These are phyloP conservation scores for Bubo bubo DNA, from an alignment of 2,113 vertebrate genomes.

Conservation along the genomic window DNA sequence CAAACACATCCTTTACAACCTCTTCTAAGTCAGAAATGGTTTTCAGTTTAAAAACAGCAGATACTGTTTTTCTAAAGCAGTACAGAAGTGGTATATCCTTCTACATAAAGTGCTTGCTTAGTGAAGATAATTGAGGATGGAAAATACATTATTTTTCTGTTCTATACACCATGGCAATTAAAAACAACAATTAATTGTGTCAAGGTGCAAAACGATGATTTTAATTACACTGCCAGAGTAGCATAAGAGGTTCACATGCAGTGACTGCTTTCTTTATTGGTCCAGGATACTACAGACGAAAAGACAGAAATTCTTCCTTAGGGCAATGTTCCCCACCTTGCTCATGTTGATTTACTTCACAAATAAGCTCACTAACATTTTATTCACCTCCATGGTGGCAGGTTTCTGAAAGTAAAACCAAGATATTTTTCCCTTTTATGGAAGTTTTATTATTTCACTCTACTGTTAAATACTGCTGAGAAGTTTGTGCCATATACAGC, in stretches of 20 bases:
- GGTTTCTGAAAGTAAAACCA: background rate
- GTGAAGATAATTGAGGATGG: background rate
- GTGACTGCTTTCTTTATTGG: background rate
- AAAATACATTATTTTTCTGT: slow-evolving; percentile 10
- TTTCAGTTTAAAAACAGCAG: slow-evolving; percentile 20
- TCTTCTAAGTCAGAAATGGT: slow-evolving; percentile 11
- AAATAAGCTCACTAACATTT: slow-evolving; percentile 4
- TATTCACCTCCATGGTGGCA: background rate
- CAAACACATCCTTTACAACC: slow-evolving; percentile 27
- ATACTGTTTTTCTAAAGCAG: background rate
- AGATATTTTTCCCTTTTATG: background rate
- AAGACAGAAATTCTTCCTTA: background rate
- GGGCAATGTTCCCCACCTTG: background rate
- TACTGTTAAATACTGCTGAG: background rate
- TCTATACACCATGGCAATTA: background rate
- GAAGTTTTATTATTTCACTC: background rate
- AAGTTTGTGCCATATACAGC: background rate
- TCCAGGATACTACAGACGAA: background rate
- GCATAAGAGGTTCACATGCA: background rate
- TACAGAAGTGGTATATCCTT: background rate
- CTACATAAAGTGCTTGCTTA: background rate
- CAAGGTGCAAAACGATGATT: slow-evolving; percentile 30
- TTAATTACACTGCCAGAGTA: slow-evolving; percentile 24
- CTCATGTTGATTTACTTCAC: slow-evolving; percentile 16
- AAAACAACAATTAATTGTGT: slow-evolving; percentile 47